Conservation (phyloP, 2,888 invertebrate species). For the Hyposoter didymator region DNA sequence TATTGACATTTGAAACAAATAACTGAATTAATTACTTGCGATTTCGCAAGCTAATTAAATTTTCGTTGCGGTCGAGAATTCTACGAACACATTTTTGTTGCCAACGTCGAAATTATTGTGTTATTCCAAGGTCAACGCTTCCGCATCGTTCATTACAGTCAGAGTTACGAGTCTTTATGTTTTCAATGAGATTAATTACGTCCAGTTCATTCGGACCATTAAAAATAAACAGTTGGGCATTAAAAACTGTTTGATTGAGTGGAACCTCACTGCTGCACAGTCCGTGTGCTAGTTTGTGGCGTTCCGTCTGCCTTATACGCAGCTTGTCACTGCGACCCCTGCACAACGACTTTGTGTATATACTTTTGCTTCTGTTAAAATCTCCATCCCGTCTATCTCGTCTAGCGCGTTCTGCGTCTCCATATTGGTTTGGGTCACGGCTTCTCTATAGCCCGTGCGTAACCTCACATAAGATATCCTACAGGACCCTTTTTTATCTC, state of each 20-base stretch:
- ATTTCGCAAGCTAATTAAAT: not conserved
- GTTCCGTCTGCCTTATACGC: slow-evolving; percentile 28
- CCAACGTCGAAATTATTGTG: not conserved
- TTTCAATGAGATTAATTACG: not conserved
- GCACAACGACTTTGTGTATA: not conserved
- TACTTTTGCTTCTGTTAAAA: slow-evolving; percentile 19
- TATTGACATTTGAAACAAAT: slow-evolving; percentile 28
- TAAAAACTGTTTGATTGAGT: slow-evolving; percentile 9
- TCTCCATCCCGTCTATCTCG: slow-evolving; percentile 57
- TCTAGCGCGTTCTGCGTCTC: slow-evolving; percentile 34
- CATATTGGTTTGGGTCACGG: slow-evolving; percentile 8
- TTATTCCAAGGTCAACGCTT: not conserved
- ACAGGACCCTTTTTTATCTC: slow-evolving; percentile 50
- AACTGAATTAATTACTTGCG: not conserved
- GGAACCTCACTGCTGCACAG: slow-evolving; percentile 12
- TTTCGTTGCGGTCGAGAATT: not conserved
- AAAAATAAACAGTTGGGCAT: not conserved
- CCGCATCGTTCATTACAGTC: not conserved
- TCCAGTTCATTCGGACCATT: not conserved
- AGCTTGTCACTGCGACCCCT: slow-evolving; percentile 38
- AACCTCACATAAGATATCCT: slow-evolving; percentile 37
- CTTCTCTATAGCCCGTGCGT: not conserved
- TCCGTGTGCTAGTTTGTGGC: slow-evolving; percentile 30
- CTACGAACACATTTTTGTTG: not conserved
- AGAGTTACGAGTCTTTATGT: not conserved